Base-by-base conservation (phyloP, 2,113 vertebrate species). In the Fulmarus glacialis region DNA sequence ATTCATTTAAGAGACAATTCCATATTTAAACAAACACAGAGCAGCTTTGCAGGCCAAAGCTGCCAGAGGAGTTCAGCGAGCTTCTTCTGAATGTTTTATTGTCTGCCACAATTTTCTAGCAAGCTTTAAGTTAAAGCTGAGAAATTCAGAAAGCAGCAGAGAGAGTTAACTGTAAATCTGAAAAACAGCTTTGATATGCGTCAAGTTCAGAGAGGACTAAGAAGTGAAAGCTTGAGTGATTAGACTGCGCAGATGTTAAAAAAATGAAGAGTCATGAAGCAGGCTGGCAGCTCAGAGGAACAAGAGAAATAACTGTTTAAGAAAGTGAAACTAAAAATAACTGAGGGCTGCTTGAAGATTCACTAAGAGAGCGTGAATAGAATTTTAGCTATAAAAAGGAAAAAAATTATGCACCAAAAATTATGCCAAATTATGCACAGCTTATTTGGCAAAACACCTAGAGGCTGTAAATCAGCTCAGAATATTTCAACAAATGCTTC, bases 281-380 rank as follows among this genome's bases (percentile, higher is more conserved):
- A 97, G 89, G 75, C 86, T 97, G 91, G 96, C 60, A 97, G 78
- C 95, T 98, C 94, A 80, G 89, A 95, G 66, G 89, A 98, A 96
- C 74, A 92, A 86, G 74, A 98, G 66, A 97, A 98, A 96, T 80
- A 97, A 97, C 79, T 96, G 94, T 67, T 98, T 96, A 96, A 97
- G 80, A 97, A 96, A 98, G 96, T 66, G 70, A 97, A 97, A 97
- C 73, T 84, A 97, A 98, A 98, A 97, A 94, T 96, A 98, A 97
- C 85, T 40, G 21, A 97, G 95, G 73, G 83, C 55, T 92, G 81
- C 71, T 87, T 92, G 83, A 95, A 84, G 70, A 96, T 79, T 71
- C 43, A 91, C 93, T 84, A 96, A 20, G 87, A 75, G 78, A 94
- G 82, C 86, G 95, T 82, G 96, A 97, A 97, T 94, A 95, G 66